Conservation (phyloP, 1,140 invertebrate genomes). For the Drosophila subobscura region DNA sequence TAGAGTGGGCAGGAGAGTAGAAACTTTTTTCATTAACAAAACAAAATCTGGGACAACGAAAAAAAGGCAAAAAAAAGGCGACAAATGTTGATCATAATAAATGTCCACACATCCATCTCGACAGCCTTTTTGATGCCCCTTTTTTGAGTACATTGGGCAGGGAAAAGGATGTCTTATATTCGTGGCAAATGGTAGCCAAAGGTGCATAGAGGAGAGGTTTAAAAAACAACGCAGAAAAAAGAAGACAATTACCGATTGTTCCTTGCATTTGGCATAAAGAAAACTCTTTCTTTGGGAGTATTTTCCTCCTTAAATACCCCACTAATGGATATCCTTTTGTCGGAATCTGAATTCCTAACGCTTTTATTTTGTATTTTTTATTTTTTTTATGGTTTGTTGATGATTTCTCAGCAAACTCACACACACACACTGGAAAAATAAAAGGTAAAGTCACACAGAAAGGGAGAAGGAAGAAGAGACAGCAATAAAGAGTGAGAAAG, state of each 20-base stretch:
- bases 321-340: too few relatives aligned
- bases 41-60: conserved; percentile 36
- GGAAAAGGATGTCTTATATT: too few relatives aligned
- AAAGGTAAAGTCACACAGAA: too few relatives aligned
- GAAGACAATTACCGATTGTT: too few relatives aligned
- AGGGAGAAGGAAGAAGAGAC: background rate
- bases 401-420: conserved; percentile 33
- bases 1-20: conserved; percentile 1
- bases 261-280: too few relatives aligned
- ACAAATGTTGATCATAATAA: conserved; percentile 52
- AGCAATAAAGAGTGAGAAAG: background rate
- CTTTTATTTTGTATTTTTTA: conserved; percentile 4
- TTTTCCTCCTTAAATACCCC: too few relatives aligned
- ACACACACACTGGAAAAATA: conserved; percentile 10
- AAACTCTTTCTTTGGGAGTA: too few relatives aligned
- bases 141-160: too few relatives aligned
- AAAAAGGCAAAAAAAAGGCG: conserved; percentile 34
- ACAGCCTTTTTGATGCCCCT: too few relatives aligned
- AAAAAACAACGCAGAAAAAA: too few relatives aligned
- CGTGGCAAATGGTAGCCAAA: too few relatives aligned
- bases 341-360: background rate
- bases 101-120: conserved; percentile 25
- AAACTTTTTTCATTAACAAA: conserved; percentile 76
- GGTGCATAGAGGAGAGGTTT: too few relatives aligned
- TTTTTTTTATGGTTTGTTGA: conserved; percentile 14